Evolutionary conservation across 1,140 invertebrate genomes (phyloP).

Genomic region (Lasioglossum baleicum): DNA sequence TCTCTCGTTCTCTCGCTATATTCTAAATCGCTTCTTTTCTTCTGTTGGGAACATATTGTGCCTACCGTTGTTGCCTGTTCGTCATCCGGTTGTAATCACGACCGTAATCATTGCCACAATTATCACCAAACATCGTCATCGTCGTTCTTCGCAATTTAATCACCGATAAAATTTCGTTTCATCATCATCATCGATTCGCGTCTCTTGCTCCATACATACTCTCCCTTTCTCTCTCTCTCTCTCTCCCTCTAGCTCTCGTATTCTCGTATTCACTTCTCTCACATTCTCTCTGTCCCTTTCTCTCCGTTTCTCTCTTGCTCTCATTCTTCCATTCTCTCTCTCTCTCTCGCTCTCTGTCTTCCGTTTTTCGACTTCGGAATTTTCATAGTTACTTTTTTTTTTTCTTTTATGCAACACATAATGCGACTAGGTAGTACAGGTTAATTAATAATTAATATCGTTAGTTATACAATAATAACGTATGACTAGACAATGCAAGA

Average conservation of each 20-base stretch:
- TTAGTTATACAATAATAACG: conserved; percentile 81
- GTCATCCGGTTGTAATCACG: conserved; percentile 17
- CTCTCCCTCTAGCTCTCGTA: conserved; percentile 43
- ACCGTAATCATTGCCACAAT: conserved; percentile 32
- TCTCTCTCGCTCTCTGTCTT: conserved; percentile 58
- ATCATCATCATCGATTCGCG: not conserved
- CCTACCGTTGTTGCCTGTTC: conserved; percentile 46
- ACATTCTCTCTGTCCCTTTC: conserved; percentile 39
- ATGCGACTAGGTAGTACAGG: conserved; percentile 80
- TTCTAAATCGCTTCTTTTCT: conserved; percentile 39
- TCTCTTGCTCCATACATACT: conserved; percentile 35
- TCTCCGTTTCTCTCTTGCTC: conserved; percentile 40
- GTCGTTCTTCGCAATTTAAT: conserved; percentile 27
- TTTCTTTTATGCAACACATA: conserved; percentile 79
- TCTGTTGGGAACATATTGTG: conserved; percentile 48
- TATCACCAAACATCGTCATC: conserved; percentile 16
- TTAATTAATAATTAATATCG: conserved; percentile 81
- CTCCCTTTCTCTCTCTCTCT: conserved; percentile 48
- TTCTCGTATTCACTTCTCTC: conserved; percentile 26
- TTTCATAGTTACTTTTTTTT: conserved; percentile 59
- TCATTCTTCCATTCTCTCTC: conserved; percentile 25
- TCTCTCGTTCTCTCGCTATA: conserved; percentile 35
- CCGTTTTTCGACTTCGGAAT: conserved; percentile 54
- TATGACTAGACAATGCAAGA: conserved; percentile 81
- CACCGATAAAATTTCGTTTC: conserved; percentile 35